Base-by-base conservation (phyloP, 1,140 invertebrate genomes). In the Nephila pilipes region DNA sequence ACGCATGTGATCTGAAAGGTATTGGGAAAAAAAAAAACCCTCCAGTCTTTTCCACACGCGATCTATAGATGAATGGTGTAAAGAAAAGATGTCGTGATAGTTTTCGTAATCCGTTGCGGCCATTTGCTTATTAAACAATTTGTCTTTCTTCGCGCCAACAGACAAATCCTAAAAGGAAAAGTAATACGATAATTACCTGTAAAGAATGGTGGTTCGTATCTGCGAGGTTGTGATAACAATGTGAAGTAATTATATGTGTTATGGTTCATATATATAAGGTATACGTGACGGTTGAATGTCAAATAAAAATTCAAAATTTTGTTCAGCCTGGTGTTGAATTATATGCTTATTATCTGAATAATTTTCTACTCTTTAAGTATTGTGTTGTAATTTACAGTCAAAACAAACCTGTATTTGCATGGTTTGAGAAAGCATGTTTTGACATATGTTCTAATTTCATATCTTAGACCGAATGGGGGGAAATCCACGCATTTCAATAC, bases 51-150 rank as follows among this genome's bases (percentile, higher is more conserved):
- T 20, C 16, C 85, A 60, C 85, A 58, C 85, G 29, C 55, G 55
- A 65, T 65, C 63, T 65, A 25, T 29, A 25, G 63, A 60, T 87
- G 58, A 87, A 87, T 87, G 65, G 85, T 87, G 65, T 36, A 60
- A 60, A 38, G 85, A 87, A 87, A 87, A 60, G 85, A 65, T 85
- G 60, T 29, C 85, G 85, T 87, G 85, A 85, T 57, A 60, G 69
- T 75, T 75, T 75, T 75, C 14, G 18, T 75, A 75, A 75, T 75
- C 69, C 69, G 69, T 36, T 65, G n/a, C 63, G 63, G 25, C 63
- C 63, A 65, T 65, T 65, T 75, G 69, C 69, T 75, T 75, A 75
- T 75, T 75, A 75, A 75, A 75, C 55, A 32, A 58, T 83, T 85
- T 58, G 18, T 29, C 25, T 85, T 85, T 29, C 83, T 58, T 32